Evolutionary conservation across 2,113 vertebrate genomes (phyloP).

Genomic region (Chinchilla lanigera): DNA sequence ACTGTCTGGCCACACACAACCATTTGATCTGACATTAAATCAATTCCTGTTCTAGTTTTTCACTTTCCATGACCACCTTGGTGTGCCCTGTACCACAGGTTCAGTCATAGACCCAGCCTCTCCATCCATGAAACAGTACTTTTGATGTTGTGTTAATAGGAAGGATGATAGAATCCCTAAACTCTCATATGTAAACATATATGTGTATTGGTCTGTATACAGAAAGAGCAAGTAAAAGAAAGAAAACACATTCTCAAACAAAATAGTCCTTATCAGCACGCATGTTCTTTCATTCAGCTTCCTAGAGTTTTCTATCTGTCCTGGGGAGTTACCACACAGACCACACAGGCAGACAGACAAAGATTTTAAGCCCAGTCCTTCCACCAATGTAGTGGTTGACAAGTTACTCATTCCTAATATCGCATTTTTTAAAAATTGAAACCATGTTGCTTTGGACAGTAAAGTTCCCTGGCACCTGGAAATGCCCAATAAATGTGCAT

Average conservation of each 20-base stretch:
- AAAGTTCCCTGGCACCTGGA: neutral
- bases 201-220: neutral
- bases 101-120: neutral
- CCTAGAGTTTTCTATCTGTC: neutral
- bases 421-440: neutral
- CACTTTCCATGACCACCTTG: neutral
- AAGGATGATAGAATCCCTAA: neutral
- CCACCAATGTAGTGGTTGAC: accelerated
- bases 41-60: neutral
- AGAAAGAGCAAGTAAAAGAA: neutral
- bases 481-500: neutral
- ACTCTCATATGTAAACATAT: neutral
- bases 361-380: neutral
- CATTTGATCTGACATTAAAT: neutral
- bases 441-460: neutral
- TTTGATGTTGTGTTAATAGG: neutral
- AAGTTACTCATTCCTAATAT: neutral
- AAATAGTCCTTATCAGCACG: neutral
- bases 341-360: neutral
- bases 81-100: neutral
- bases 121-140: neutral
- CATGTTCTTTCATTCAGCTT: neutral
- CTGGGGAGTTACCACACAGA: neutral
- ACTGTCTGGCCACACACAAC: neutral
- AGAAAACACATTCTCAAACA: neutral